A percentile compares a stretch with the other conserved stretches of the same genome.
Evolutionary conservation across 2,797 vertebrate species (phyloP).

Genomic region (Gymnoscopelus braueri): DNA sequence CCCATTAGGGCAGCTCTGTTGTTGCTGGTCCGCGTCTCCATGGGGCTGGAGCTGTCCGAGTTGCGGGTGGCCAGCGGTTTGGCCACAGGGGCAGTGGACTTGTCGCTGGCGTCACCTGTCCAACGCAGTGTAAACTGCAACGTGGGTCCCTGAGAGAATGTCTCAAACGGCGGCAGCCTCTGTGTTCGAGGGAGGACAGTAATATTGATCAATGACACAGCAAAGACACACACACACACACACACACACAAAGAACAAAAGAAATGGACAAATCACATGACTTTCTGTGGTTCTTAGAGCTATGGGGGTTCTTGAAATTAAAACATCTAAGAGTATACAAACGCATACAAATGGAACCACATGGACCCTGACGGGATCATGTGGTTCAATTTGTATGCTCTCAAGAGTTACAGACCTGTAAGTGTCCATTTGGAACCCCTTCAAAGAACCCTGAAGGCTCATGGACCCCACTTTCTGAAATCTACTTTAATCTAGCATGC

Average conservation of each 20-base stretch:
- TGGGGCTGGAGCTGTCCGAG: conserved; percentile 89
- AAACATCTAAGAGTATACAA: too few species aligned
- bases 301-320: too few species aligned
- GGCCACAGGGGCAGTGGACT: conserved; percentile 93
- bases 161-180: conserved; percentile 98
- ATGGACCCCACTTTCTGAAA: neutral
- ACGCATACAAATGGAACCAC: too few species aligned
- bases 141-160: conserved; percentile 99
- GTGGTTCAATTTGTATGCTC: too few species aligned
- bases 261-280: too few species aligned
- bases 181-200: conserved; percentile 57
- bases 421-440: too few species aligned
- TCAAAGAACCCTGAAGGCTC: neutral
- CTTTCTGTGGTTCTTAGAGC: too few species aligned
- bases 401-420: too few species aligned
- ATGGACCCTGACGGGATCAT: too few species aligned
- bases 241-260: too few species aligned
- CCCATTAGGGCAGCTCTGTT: conserved; percentile 91
- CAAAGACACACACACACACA: too few species aligned
- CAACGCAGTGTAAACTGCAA: conserved; percentile 98
- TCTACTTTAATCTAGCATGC: too few species aligned
- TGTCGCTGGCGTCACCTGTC: conserved; percentile 92
- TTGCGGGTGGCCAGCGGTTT: conserved; percentile 96
- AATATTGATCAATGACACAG: neutral
- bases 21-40: conserved; percentile 92